A percentile compares a stretch with the other conserved stretches of the same genome.
These are phyloP conservation scores for Nannobrachium achirus DNA, from an alignment of 2,113 vertebrate species.

Conservation along the genomic window DNA sequence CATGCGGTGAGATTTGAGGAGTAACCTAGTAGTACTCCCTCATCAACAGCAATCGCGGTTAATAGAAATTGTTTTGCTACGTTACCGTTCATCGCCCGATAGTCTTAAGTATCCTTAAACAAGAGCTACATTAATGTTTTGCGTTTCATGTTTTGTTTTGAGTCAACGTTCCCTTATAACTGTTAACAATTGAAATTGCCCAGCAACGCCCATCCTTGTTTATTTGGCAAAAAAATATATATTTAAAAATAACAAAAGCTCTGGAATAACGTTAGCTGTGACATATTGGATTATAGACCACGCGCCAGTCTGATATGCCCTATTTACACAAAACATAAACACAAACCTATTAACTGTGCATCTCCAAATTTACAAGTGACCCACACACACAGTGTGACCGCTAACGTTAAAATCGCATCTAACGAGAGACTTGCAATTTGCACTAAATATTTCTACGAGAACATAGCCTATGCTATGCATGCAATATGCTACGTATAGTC, in stretches of 20 bases:
- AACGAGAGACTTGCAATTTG: neutral
- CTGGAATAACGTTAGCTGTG: neutral
- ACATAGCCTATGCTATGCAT: neutral
- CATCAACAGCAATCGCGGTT: too few species aligned
- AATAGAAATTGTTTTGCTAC: too few species aligned
- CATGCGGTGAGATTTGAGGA: conserved; percentile 13
- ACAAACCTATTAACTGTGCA: neutral
- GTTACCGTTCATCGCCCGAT: too few species aligned
- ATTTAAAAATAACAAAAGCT: neutral
- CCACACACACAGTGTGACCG: too few species aligned
- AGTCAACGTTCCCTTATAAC: neutral
- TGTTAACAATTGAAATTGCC: neutral
- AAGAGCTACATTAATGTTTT: too few species aligned
- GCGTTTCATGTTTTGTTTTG: neutral
- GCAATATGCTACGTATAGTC: neutral
- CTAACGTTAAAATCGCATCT: too few species aligned
- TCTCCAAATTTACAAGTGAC: neutral
- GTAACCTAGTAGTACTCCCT: neutral
- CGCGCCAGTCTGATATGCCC: neutral
- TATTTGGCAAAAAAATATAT: neutral
- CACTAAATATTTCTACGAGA: neutral
- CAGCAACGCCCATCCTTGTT: neutral
- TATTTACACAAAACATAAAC: neutral
- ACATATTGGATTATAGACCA: neutral
- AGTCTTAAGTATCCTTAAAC: too few species aligned